Evolutionary conservation across 2,888 invertebrate genomes (phyloP).

Genomic region (Apotomis betuletana): DNA sequence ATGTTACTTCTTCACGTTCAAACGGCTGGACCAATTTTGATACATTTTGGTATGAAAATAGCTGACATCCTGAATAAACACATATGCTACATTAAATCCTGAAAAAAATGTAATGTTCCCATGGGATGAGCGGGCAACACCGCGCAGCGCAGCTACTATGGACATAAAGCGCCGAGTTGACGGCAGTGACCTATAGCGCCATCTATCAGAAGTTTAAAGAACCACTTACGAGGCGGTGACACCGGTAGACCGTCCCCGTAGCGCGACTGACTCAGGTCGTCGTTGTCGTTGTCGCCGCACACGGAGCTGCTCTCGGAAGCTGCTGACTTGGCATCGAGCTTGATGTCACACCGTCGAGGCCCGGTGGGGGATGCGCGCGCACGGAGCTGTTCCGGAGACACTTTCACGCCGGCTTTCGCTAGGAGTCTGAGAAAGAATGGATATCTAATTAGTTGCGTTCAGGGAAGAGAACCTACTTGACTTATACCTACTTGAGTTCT

Average conservation of each 20-base stretch:
- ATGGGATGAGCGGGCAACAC: no score
- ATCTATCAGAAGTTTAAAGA: neutral
- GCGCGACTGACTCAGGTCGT: constrained; percentile 89
- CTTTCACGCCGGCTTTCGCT: constrained; percentile 94
- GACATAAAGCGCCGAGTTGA: no score
- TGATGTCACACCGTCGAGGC: constrained; percentile 89
- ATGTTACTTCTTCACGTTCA: no score
- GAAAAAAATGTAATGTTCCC: no score
- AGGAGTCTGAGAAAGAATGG: constrained; percentile 82
- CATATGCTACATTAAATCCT: no score
- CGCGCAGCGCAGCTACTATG: no score
- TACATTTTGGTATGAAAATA: no score
- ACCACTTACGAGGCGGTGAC: constrained; percentile 84
- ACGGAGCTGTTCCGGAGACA: constrained; percentile 91
- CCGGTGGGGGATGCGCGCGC: constrained; percentile 95
- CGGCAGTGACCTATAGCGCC: neutral
- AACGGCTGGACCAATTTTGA: no score
- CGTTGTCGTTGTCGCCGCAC: constrained; percentile 92
- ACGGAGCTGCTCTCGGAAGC: constrained; percentile 89
- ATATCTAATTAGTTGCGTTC: no score
- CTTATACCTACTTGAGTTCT: no score
- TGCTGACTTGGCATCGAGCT: constrained; percentile 90
- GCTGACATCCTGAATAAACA: no score
- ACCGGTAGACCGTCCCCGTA: constrained; percentile 80
- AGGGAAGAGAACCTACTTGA: no score